phyloP scores from a whole-genome alignment of 2,797 vertebrate genomes.

The Coccyzus lansbergi region DNA sequence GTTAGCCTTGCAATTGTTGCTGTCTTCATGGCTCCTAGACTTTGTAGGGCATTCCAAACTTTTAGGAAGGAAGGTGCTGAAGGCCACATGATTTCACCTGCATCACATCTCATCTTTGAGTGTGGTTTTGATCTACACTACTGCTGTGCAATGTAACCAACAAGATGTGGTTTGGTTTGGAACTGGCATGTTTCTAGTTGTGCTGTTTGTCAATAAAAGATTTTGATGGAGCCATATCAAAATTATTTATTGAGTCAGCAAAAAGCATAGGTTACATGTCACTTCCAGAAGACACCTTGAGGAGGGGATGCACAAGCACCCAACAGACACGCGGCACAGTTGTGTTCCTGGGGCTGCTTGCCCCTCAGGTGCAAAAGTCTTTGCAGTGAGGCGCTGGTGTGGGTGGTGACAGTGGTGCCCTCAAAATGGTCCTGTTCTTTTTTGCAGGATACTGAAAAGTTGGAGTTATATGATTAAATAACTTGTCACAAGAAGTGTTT shows the following conservation, averaged over 20 bases:
- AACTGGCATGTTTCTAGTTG: fast-evolving
- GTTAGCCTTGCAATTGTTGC: fast-evolving
- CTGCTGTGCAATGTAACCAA: not conserved
- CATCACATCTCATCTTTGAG: not conserved
- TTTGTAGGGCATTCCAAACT: not conserved
- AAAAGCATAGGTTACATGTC: fast-evolving
- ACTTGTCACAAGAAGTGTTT: not conserved
- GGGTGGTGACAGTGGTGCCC: not conserved
- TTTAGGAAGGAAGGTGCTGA: not conserved
- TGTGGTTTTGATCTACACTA: not conserved
- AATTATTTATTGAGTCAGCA: conserved; percentile 29
- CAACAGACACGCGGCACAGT: not conserved
- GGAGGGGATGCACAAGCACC: not conserved
- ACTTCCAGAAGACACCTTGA: not conserved
- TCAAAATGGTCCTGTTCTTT: not conserved
- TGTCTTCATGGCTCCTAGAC: not conserved
- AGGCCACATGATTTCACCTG: not conserved
- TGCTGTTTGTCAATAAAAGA: not conserved
- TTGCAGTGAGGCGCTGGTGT: not conserved
- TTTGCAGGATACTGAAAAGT: conserved; percentile 9
- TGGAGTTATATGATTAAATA: not conserved
- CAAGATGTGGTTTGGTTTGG: fast-evolving
- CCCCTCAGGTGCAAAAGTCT: not conserved
- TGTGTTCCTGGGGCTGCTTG: not conserved
- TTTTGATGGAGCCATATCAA: not conserved